phyloP scores from a whole-genome alignment of 2,888 invertebrate species.

The Parascotia fuliginaria region DNA sequence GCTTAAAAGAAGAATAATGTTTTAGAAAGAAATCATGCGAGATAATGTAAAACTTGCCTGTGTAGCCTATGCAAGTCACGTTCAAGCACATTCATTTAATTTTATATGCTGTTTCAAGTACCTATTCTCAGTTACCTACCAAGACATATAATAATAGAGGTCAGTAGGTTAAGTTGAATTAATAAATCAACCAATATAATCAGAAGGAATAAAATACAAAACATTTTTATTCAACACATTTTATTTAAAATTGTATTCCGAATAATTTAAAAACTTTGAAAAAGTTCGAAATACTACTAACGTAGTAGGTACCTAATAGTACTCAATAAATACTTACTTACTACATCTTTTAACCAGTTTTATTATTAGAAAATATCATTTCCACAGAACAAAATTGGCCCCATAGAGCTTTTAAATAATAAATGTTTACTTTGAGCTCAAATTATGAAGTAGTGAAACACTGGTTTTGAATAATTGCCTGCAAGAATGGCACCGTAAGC shows the following conservation, averaged over 20 bases:
- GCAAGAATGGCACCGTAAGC: constrained; percentile 74
- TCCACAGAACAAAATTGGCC: constrained; percentile 74
- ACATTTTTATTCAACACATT: constrained; percentile 70
- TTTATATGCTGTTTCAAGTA: no score
- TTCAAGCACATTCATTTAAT: no score
- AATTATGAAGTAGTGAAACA: constrained; percentile 57
- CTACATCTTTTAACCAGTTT: constrained; percentile 71
- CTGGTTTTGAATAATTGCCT: constrained; percentile 66
- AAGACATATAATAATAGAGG: no score
- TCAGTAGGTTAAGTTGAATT: no score
- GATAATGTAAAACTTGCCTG: no score
- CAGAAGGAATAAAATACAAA: constrained; percentile 26
- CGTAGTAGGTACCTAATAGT: constrained; percentile 60
- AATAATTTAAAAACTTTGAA: constrained; percentile 84
- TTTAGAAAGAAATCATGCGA: no score
- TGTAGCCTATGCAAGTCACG: no score
- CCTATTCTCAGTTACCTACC: no score
- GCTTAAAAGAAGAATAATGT: no score
- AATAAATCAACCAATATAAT: no score
- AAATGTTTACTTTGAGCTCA: constrained; percentile 61
- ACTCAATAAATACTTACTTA: constrained; percentile 82
- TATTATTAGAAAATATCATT: constrained; percentile 56
- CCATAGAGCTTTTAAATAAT: constrained; percentile 67
- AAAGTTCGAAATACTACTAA: constrained; percentile 78
- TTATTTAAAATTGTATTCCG: constrained; percentile 78